Conservation (phyloP, 2,888 invertebrate species). For the Drosophila leonis region DNA sequence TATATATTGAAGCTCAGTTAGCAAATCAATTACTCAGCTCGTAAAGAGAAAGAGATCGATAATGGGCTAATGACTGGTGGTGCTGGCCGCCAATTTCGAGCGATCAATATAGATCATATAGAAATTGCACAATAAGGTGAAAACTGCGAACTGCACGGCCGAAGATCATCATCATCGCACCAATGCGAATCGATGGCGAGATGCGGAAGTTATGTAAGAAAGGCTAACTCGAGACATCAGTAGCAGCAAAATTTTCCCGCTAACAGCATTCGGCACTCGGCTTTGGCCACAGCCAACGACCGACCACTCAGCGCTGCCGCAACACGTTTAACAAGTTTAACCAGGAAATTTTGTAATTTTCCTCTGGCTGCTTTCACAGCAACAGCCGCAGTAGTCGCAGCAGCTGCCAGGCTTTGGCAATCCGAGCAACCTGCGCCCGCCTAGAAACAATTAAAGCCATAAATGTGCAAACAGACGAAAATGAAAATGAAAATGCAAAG, state of each 20-base stretch:
- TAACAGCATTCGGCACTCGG: conserved; percentile 25
- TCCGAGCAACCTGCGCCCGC: conserved; percentile 38
- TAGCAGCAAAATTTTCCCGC: conserved; percentile 31
- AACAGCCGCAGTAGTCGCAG: conserved; percentile 17
- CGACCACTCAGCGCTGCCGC: conserved; percentile 51
- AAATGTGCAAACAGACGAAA: conserved; percentile 21
- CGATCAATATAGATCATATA: conserved; percentile 42
- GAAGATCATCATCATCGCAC: conserved; percentile 58
- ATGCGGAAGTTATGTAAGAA: conserved; percentile 76
- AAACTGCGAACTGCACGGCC: conserved; percentile 42
- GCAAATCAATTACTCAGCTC: conserved; percentile 4
- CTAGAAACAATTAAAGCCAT: conserved; percentile 67
- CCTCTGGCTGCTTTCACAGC: conserved; percentile 63
- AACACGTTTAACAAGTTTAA: conserved; percentile 76
- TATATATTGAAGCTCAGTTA: neutral
- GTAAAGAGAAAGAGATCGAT: neutral
- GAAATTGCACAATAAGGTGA: conserved; percentile 65
- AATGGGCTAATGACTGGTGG: conserved; percentile 17
- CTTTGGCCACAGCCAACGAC: conserved; percentile 31
- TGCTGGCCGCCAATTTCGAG: neutral
- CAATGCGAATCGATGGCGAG: conserved; percentile 65
- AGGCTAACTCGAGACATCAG: conserved; percentile 38
- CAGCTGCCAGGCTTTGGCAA: conserved; percentile 36
- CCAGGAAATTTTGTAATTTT: conserved; percentile 81
- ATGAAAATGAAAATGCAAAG: neutral